Evolutionary conservation across 2,888 invertebrate genomes (phyloP), one percentile per base, ranked within the genome.

Genomic region (Prosopocoilus inquinatus): DNA sequence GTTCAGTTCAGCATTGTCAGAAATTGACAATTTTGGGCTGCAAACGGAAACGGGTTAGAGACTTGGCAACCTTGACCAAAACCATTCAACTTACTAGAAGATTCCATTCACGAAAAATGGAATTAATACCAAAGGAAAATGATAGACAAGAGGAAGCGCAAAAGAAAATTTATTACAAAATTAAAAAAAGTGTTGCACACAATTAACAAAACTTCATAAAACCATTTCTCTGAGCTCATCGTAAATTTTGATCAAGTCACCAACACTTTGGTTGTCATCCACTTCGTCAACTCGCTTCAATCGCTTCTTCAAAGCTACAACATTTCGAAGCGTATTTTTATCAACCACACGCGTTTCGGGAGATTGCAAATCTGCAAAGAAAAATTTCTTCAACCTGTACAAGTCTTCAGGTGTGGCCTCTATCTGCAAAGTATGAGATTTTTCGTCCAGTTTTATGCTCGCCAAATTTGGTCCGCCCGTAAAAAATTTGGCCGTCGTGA

Each of bases 351-450:
- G 36, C 9, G 45, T 12, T 20, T 57, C n/a, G n/a, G n/a, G 52
- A 13, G 50, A 55, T 1, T 20, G 9, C 4, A 64, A 51, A 46
- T 60, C 63, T 13, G 57, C 53, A 38, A 66, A 50, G 50, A 74
- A 67, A 63, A 69, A 70, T 34, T 60, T 62, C 55, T 72, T 74
- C 39, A 72, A 57, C n/a, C 38, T 47, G 41, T 55, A 36, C 33
- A 72, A 53, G 59, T 67, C 67, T 12, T 57, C 36, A 35, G 59
- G 12, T 57, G 60, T 64, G 15, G 65, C 61, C 46, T 55, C 60
- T 3, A 74, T 53, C 34, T 47, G 63, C 13, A 68, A 60, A 36
- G 53, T 50, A 46, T 60, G 63, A 28, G 61, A 59, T n/a, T 55
- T 57, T n/a, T 50, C 63, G 55, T 72, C 63, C 38, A 67, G 67